Evolutionary conservation across 2,113 vertebrate species (phyloP), one percentile per base, ranked within the genome.

Genomic region (Anas platyrhynchos): DNA sequence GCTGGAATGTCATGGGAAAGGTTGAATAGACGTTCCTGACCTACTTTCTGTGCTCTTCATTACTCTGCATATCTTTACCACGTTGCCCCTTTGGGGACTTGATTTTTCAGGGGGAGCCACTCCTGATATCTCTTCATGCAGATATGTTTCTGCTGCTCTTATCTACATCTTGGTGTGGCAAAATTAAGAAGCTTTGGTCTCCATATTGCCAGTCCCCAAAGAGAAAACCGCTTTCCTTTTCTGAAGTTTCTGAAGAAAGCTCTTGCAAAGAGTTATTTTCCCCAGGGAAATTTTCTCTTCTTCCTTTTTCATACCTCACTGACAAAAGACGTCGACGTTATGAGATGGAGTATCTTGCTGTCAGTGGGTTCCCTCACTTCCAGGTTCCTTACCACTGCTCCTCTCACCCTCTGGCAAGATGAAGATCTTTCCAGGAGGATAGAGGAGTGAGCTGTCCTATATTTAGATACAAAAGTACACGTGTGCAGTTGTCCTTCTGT

Each of bases 401-500:
- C 4, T 81, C 13, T 88, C 4, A 5, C 76, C 92, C 66, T 92
- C 58, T 83, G 88, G 88, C 76, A 86, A 90, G 58, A 50, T n/a
- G 52, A 88, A 90, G 55, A 43, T 82, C 67, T 83, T 86, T 81
- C 44, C 36, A 43, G 32, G 32, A 66, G 48, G 54, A 18, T 32
- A 76, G 54, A 82, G 21, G 29, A 76, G 72, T 79, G 80, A 90
- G 25, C 44, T 89, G 91, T 92, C 12, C 34, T 85, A 36, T 87
- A 62, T 95, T 93, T 82, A 89, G 88, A 36, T 62, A 41, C 17
- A 84, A 76, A 94, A 92, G 87, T 72, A 87, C 54, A n/a, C 58
- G 21, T 62, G 31, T 85, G 81, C 62, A 61, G 11, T 89, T 91
- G 84, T 89, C 58, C 21, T 81, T 69, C 61, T 87, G 38, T 67